phyloP scores from a whole-genome alignment of 2,113 vertebrate genomes.

The Euleptes europaea region DNA sequence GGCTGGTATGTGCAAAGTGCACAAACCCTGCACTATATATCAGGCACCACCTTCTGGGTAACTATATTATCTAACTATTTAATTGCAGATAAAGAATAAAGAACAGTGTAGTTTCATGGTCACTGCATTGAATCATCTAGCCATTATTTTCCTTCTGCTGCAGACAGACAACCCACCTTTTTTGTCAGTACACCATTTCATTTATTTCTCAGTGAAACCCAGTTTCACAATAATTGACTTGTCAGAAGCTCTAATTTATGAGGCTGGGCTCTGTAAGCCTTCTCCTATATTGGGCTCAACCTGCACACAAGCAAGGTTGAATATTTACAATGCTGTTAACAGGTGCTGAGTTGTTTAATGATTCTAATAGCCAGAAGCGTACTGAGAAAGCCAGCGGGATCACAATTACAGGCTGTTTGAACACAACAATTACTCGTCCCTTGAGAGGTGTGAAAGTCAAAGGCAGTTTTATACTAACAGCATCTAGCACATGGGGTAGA shows the following conservation, averaged over 20 bases:
- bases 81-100: constrained; percentile 78
- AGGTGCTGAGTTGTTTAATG: constrained; percentile 97
- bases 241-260: constrained; percentile 91
- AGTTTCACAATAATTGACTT: constrained; percentile 89
- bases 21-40: constrained; percentile 52
- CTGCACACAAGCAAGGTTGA: constrained; percentile 87
- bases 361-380: constrained; percentile 91
- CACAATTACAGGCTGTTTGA: constrained; percentile 89
- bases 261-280: constrained; percentile 83
- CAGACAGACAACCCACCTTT: constrained; percentile 82
- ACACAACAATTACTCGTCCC: constrained; percentile 85
- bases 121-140: constrained; percentile 79
- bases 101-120: constrained; percentile 78
- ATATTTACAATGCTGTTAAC: constrained; percentile 99
- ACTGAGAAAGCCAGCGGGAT: constrained; percentile 87
- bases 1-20: constrained; percentile 49
- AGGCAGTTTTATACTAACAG: constrained; percentile 86
- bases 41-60: constrained; percentile 53
- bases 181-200: constrained; percentile 84
- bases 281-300: constrained; percentile 84
- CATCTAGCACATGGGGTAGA: constrained; percentile 84
- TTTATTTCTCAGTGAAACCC: constrained; percentile 86
- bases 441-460: constrained; percentile 85
- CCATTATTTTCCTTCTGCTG: constrained; percentile 78
- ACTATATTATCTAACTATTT: constrained; percentile 72